A percentile compares a stretch with the other conserved stretches of the same genome.
phyloP scores from a whole-genome alignment of 2,888 invertebrate species.

The Poecilus cupreus region DNA sequence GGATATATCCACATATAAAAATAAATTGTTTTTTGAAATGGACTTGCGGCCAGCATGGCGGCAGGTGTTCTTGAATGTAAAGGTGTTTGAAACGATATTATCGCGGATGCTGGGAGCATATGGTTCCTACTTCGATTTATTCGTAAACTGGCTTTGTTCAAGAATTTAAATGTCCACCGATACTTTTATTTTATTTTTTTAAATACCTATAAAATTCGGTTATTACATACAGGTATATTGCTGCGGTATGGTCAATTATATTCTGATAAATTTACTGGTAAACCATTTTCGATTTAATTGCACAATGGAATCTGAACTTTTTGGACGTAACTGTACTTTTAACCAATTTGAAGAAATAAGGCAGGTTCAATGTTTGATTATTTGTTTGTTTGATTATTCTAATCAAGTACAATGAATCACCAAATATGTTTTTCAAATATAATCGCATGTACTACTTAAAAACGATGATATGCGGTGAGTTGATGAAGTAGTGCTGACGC shows the following conservation, averaged over 20 bases:
- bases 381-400: too few species aligned
- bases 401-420: too few species aligned
- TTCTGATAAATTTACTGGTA: too few species aligned
- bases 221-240: slow-evolving; percentile 31
- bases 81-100: slow-evolving; percentile 38
- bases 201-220: slow-evolving; percentile 21
- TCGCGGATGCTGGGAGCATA: slow-evolving; percentile 52
- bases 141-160: slow-evolving; percentile 27
- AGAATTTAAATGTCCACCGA: slow-evolving; percentile 30
- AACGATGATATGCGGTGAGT: too few species aligned
- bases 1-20: slow-evolving; percentile 46
- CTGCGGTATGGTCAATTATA: neutral
- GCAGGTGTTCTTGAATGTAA: slow-evolving; percentile 25
- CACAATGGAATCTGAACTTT: too few species aligned
- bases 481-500: too few species aligned
- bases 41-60: slow-evolving; percentile 26
- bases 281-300: too few species aligned
- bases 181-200: slow-evolving; percentile 42
- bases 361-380: too few species aligned
- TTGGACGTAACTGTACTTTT: too few species aligned
- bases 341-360: too few species aligned
- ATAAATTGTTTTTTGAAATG: slow-evolving; percentile 45
- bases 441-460: too few species aligned
- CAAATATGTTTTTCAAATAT: too few species aligned
- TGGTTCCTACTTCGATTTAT: slow-evolving; percentile 46